phyloP scores from a whole-genome alignment of 1,140 invertebrate species.

The Tetramorium simillimum region DNA sequence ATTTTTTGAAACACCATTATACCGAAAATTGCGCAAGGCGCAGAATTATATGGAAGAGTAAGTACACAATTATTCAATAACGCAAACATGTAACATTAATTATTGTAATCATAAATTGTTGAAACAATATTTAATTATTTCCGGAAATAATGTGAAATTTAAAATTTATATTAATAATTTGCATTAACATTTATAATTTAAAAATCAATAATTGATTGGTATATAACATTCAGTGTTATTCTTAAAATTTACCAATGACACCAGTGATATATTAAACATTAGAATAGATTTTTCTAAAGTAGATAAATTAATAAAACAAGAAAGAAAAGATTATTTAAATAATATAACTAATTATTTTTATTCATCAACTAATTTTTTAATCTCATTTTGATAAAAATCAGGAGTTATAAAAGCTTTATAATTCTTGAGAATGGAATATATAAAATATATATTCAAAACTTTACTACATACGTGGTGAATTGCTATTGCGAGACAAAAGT shows the following conservation, averaged over 20 bases:
- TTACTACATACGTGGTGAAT: too few relatives aligned
- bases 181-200: background rate
- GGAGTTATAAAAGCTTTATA: background rate
- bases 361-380: background rate
- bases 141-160: background rate
- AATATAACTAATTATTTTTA: background rate
- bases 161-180: background rate
- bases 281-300: background rate
- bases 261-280: background rate
- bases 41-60: constrained; percentile 92
- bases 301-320: background rate
- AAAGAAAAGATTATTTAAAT: background rate
- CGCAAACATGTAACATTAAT: background rate
- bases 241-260: background rate
- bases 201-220: background rate
- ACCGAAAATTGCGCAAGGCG: constrained; percentile 89
- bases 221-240: background rate
- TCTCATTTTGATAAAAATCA: background rate
- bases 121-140: background rate
- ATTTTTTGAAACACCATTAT: constrained; percentile 90
- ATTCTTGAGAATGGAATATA: background rate
- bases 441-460: background rate
- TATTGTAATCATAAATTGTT: background rate
- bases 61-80: constrained; percentile 66
- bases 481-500: too few relatives aligned